Base-by-base conservation (phyloP, 2,888 invertebrate genomes). In the Brachycybe producta region DNA sequence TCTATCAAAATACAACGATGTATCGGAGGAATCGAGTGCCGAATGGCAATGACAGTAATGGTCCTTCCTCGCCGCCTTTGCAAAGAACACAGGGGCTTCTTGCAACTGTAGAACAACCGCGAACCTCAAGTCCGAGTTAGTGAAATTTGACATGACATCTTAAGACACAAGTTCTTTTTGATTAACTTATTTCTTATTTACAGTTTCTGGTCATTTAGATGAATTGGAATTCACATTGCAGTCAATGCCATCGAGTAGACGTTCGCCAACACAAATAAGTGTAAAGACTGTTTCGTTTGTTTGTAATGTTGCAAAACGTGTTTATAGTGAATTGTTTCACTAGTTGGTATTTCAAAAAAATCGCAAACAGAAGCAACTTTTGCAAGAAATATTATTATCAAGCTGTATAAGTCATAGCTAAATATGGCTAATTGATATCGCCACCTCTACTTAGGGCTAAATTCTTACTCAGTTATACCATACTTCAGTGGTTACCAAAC, bases 201-300 rank as follows among this genome's bases (percentile, higher is more conserved):
- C 26, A 54, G 54, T 41, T 30, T 47, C 52, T 24, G 48, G 45
- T 36, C 54, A 55, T 27, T 45, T 57, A 23, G 56, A 55, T 21
- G 56, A 58, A 35, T 50, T 58, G 38, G 58, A 58, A 39, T 52
- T 56, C 23, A 55, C 56, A 4, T 49, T 58, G 30, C 58, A 57
- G 43, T 53, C 56, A n/a, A 38, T 58, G n/a, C 30, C 21, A 11
- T 28, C 40, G 21, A 36, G n/a, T n/a, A 32, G 26, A 34, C 45
- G 45, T 23, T 45, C n/a, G n/a, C n/a, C n/a, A n/a, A n/a, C n/a
- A n/a, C n/a, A n/a, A n/a, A n/a, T n/a, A n/a, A n/a, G n/a, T n/a
- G n/a, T n/a, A n/a, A n/a, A n/a, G n/a, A n/a, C n/a, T n/a, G n/a
- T n/a, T n/a, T n/a, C n/a, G n/a, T n/a, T n/a, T n/a, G n/a, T n/a